These are phyloP conservation scores for Bambusicola thoracicus DNA, from an alignment of 2,113 vertebrate genomes.

Conservation along the genomic window DNA sequence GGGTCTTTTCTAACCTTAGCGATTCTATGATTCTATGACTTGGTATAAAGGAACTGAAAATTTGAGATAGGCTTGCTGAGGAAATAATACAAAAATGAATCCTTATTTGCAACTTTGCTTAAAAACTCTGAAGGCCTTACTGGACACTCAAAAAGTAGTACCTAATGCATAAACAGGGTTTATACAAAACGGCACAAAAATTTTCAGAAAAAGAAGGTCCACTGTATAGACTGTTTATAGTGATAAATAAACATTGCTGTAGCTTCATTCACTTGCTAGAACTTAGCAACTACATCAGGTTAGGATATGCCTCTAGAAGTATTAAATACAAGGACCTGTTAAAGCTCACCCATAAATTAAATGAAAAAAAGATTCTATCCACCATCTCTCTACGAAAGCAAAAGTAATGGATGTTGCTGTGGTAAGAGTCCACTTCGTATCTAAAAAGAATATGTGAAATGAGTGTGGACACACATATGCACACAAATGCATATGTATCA, in stretches of 20 bases:
- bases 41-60: background rate
- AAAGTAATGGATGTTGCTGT: background rate
- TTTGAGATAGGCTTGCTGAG: background rate
- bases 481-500: background rate
- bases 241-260: background rate
- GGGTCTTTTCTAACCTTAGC: too few relatives aligned
- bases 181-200: background rate
- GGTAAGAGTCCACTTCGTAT: background rate
- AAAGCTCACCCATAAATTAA: background rate
- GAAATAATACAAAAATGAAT: background rate
- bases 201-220: background rate
- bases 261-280: background rate
- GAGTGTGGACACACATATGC: background rate
- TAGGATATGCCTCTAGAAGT: background rate
- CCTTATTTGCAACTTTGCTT: background rate
- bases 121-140: background rate
- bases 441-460: background rate
- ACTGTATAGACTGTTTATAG: background rate
- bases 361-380: background rate
- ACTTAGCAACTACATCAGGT: background rate
- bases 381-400: background rate
- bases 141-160: background rate
- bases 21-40: too few relatives aligned
- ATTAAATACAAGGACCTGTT: rapidly evolving
- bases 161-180: background rate